Percentiles rank a stretch among this genome's conserved stretches.
These are phyloP conservation scores for Oscheius sp. DNA, from an alignment of 2,888 invertebrate species.

Conservation along the genomic window DNA sequence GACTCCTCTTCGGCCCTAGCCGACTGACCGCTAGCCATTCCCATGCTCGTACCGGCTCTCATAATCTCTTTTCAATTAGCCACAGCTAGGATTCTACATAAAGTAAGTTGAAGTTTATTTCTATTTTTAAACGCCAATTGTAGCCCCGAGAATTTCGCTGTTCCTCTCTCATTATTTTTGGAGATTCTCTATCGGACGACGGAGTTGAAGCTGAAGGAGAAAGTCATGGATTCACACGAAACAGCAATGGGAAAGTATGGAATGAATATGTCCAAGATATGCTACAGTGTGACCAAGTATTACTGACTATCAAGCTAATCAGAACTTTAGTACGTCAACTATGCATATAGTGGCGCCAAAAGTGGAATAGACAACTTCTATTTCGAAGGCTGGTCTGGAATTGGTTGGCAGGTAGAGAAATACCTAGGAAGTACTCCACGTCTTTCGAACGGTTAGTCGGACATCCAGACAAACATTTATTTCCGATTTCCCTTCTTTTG, in stretches of 20 bases:
- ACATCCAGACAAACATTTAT: no score
- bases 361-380: conserved; percentile 60
- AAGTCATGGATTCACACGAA: conserved; percentile 50
- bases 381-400: conserved; percentile 60
- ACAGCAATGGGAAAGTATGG: conserved; percentile 63
- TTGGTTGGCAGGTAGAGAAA: conserved; percentile 54
- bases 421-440: conserved; percentile 43
- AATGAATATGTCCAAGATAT: conserved; percentile 57
- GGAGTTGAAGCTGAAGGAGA: conserved; percentile 59
- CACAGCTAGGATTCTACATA: conserved; percentile 7
- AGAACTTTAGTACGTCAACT: conserved; percentile 56
- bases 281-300: conserved; percentile 56
- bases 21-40: conserved; percentile 14
- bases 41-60: conserved; percentile 15
- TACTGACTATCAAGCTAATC: not conserved
- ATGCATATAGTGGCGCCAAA: conserved; percentile 60
- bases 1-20: not conserved
- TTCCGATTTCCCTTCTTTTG: not conserved
- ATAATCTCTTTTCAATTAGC: not conserved
- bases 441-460: conserved; percentile 1
- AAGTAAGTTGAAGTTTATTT: not conserved
- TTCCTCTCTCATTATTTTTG: conserved; percentile 56
- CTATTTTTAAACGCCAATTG: not conserved
- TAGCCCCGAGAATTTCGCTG: conserved; percentile 62
- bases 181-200: conserved; percentile 61